phyloP scores from a whole-genome alignment of 2,888 invertebrate species.

The Cheilosia vernalis region DNA sequence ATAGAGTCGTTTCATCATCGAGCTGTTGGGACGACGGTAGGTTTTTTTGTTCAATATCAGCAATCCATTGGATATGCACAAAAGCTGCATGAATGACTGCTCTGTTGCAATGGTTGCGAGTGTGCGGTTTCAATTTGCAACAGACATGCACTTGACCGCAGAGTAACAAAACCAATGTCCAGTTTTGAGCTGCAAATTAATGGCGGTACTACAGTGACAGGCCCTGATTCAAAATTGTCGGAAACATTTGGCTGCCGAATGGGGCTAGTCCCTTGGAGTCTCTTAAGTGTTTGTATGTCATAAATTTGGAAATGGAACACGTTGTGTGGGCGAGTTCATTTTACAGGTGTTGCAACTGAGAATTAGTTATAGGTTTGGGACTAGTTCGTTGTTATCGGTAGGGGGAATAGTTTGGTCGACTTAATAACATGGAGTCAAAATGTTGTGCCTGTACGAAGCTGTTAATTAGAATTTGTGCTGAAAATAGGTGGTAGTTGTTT shows the following conservation, averaged over 20 bases:
- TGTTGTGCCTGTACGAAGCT: no score
- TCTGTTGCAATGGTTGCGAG: conserved; percentile 56
- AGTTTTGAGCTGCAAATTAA: conserved; percentile 70
- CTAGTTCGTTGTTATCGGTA: no score
- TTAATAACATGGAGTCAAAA: no score
- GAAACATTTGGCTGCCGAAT: conserved; percentile 34
- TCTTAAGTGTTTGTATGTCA: conserved; percentile 6
- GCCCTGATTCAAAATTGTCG: conserved; percentile 55
- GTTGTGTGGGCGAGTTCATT: neutral
- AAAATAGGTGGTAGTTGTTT: no score
- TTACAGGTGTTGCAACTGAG: neutral
- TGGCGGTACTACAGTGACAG: conserved; percentile 55
- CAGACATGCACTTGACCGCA: conserved; percentile 68
- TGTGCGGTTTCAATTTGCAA: conserved; percentile 61
- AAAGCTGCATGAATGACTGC: conserved; percentile 57
- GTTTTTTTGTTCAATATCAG: conserved; percentile 52
- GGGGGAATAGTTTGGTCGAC: no score
- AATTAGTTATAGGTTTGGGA: neutral
- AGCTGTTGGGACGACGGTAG: conserved; percentile 12
- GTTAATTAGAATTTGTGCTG: no score
- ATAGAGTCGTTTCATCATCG: conserved; percentile 56
- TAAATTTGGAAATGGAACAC: conserved; percentile 5
- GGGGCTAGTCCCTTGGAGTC: neutral
- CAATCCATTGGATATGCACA: conserved; percentile 34
- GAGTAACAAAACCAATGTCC: conserved; percentile 62